These are phyloP conservation scores for Trochalopteron elliotii DNA, from an alignment of 2,113 vertebrate genomes.

Conservation along the genomic window DNA sequence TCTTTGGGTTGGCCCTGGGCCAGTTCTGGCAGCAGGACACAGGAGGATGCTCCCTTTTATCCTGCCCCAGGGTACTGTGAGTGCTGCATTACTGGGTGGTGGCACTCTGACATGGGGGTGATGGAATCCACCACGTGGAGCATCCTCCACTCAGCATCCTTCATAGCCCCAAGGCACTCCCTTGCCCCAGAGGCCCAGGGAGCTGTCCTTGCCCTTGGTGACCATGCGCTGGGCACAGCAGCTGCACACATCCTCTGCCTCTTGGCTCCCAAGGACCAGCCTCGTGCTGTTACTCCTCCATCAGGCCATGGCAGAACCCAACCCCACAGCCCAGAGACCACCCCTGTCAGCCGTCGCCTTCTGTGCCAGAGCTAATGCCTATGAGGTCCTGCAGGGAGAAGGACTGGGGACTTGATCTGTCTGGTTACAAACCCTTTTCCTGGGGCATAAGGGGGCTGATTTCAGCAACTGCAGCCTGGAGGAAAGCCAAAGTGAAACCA, in stretches of 20 bases:
- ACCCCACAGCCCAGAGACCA: not conserved
- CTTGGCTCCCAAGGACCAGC: not conserved
- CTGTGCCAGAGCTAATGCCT: not conserved
- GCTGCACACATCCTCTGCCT: not conserved
- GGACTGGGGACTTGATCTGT: not conserved
- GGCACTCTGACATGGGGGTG: not conserved
- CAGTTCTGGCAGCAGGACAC: not conserved
- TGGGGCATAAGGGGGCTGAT: not conserved
- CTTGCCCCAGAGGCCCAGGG: not conserved
- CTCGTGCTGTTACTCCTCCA: not conserved
- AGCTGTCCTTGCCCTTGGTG: not conserved
- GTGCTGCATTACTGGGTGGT: not conserved
- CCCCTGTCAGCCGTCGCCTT: accelerated
- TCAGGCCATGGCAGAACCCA: not conserved
- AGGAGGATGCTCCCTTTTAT: not conserved
- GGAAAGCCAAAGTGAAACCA: not conserved
- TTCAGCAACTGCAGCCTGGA: not conserved
- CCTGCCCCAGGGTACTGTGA: not conserved
- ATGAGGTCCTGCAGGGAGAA: not conserved
- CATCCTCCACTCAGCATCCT: not conserved
- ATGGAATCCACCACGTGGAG: not conserved
- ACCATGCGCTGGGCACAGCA: not conserved
- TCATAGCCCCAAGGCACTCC: not conserved
- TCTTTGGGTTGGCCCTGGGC: not conserved
- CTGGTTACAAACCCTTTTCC: not conserved